Percentiles rank a stretch among this genome's conserved stretches.
phyloP scores from a whole-genome alignment of 2,113 vertebrate species.

The Romanogobio albipinnatus region DNA sequence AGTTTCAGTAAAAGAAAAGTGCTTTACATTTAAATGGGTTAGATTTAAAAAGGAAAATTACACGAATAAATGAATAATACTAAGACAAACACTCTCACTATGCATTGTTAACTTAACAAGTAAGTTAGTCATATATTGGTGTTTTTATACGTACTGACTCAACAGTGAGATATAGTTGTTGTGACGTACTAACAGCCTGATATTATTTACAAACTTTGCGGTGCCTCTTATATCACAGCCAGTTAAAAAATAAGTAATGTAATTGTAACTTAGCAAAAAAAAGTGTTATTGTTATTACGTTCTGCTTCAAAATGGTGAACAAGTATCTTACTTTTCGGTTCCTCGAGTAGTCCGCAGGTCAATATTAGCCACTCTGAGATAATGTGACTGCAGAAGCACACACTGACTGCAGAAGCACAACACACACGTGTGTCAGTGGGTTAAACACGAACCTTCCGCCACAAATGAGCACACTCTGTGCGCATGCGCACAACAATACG shows the following conservation, averaged over 20 bases:
- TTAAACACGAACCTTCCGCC: constrained; percentile 40
- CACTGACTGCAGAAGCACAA: background rate
- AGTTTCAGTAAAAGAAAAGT: background rate
- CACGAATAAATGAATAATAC: background rate
- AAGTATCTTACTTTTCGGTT: background rate
- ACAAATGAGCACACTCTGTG: background rate
- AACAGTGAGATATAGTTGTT: background rate
- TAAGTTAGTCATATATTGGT: background rate
- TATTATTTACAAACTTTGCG: background rate
- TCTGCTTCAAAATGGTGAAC: background rate
- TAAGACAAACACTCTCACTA: background rate
- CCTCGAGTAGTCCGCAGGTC: background rate
- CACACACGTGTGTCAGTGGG: constrained; percentile 4
- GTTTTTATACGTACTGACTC: background rate
- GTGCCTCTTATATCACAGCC: background rate
- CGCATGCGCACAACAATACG: background rate
- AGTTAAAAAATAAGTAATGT: background rate
- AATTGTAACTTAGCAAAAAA: background rate
- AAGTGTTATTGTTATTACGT: background rate
- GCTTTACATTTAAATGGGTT: background rate
- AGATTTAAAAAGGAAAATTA: background rate
- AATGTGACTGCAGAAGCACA: too few relatives aligned
- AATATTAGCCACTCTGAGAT: background rate
- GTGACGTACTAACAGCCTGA: background rate
- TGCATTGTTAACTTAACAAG: background rate